Evolutionary conservation across 2,113 vertebrate genomes (phyloP).

Genomic region (Microtus pennsylvanicus): DNA sequence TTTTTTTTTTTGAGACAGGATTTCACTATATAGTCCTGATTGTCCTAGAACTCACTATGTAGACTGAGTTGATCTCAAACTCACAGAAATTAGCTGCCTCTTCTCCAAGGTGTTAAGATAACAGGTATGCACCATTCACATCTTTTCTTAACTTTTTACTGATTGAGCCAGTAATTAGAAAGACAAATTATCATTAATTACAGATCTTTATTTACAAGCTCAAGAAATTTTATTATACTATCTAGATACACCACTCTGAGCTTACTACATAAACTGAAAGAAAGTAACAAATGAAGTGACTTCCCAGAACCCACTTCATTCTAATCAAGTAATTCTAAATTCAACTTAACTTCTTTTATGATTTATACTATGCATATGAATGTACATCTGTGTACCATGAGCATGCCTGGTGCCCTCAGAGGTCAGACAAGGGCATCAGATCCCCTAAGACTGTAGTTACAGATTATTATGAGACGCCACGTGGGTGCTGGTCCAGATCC

Average conservation of each 20-base stretch:
- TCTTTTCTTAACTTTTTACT: constrained; percentile 52
- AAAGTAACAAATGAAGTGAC: constrained; percentile 44
- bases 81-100: not conserved
- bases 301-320: constrained; percentile 25
- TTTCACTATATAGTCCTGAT: not conserved
- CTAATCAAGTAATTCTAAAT: constrained; percentile 49
- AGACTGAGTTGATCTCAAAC: not conserved
- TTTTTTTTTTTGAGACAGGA: not conserved
- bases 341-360: not conserved
- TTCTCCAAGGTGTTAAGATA: not conserved
- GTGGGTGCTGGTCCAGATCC: not conserved
- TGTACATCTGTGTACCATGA: not conserved
- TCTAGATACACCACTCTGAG: not conserved
- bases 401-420: not conserved
- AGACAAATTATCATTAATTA: constrained; percentile 4
- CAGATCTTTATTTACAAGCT: constrained; percentile 50
- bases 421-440: not conserved
- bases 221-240: constrained; percentile 24
- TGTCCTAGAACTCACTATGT: not conserved
- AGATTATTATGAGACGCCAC: not conserved
- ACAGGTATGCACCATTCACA: not conserved
- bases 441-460: not conserved
- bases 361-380: not conserved
- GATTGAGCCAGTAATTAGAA: not conserved
- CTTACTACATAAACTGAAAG: constrained; percentile 33